Percentiles rank a stretch among this genome's conserved stretches.
Evolutionary conservation across 1,140 invertebrate species (phyloP).

Genomic region (Ganaspis sp.): DNA sequence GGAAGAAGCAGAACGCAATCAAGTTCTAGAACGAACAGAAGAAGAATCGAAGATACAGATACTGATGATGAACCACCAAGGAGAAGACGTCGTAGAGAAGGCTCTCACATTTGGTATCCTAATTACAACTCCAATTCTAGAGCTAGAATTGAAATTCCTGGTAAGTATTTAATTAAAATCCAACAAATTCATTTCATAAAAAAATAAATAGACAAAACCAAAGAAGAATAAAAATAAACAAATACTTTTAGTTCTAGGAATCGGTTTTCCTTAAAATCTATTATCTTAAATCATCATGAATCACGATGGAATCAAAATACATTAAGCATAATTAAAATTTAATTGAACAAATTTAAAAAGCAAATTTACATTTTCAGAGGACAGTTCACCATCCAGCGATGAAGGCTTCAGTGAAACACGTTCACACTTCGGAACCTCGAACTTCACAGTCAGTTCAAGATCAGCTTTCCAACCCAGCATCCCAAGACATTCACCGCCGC

Average conservation of each 20-base stretch:
- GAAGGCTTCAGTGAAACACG: conserved; percentile 48
- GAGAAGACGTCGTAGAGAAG: conserved; percentile 42
- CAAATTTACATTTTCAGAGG: conserved; percentile 35
- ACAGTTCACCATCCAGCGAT: conserved; percentile 61
- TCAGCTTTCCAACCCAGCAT: conserved; percentile 69
- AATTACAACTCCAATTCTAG: conserved; percentile 38
- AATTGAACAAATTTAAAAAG: background rate
- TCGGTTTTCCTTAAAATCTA: too few relatives aligned
- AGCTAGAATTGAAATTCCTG: conserved; percentile 39
- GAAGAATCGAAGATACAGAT: conserved; percentile 33
- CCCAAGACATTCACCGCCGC: conserved; percentile 19
- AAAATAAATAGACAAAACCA: too few relatives aligned
- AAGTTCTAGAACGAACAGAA: conserved; percentile 39
- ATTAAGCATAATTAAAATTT: background rate
- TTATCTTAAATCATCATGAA: too few relatives aligned
- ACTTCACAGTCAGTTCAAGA: conserved; percentile 68
- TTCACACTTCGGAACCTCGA: conserved; percentile 47
- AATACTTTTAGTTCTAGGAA: too few relatives aligned
- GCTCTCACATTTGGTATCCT: conserved; percentile 35
- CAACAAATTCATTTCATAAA: too few relatives aligned
- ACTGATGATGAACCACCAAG: conserved; percentile 48
- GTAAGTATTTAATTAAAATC: conserved; percentile 21
- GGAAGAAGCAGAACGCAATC: conserved; percentile 4
- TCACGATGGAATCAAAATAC: too few relatives aligned
- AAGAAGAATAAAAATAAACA: too few relatives aligned